Percentiles rank a stretch among this genome's conserved stretches.
These are phyloP conservation scores for Heliconius erato DNA, from an alignment of 2,888 invertebrate species.

Conservation along the genomic window DNA sequence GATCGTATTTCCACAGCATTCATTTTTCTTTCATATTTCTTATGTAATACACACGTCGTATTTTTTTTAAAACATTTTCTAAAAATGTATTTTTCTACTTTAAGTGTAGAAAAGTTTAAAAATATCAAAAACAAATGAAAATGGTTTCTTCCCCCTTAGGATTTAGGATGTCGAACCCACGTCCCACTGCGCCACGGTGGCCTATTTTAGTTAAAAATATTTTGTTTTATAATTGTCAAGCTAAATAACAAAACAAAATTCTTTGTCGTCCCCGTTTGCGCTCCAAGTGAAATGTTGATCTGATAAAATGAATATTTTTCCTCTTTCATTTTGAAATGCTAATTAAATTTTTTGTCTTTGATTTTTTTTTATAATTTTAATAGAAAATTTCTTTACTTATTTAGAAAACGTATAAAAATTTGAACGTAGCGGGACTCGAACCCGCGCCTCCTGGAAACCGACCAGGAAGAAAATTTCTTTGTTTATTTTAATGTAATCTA, in stretches of 20 bases:
- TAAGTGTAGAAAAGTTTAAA: too few species aligned
- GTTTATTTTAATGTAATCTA: too few species aligned
- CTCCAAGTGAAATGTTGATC: conserved; percentile 6
- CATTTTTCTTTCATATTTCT: too few species aligned
- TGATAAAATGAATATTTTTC: conserved; percentile 23
- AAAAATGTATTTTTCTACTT: too few species aligned
- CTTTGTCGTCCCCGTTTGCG: not conserved
- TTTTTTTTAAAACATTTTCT: too few species aligned
- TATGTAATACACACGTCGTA: too few species aligned
- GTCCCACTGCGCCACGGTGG: not conserved
- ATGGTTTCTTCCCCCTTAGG: too few species aligned
- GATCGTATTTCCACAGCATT: too few species aligned
- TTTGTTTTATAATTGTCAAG: not conserved
- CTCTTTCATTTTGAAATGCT: conserved; percentile 21
- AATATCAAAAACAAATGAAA: too few species aligned
- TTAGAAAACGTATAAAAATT: too few species aligned
- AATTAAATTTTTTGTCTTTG: conserved; percentile 15
- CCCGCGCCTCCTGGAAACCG: too few species aligned
- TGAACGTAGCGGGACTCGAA: too few species aligned
- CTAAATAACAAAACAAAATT: not conserved
- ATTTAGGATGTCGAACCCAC: not conserved
- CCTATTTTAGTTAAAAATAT: not conserved
- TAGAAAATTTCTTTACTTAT: not conserved
- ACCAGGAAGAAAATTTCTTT: not conserved
- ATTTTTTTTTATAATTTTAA: conserved; percentile 3